These are phyloP conservation scores for Tamias sibiricus DNA, from an alignment of 2,113 vertebrate species.

Conservation along the genomic window DNA sequence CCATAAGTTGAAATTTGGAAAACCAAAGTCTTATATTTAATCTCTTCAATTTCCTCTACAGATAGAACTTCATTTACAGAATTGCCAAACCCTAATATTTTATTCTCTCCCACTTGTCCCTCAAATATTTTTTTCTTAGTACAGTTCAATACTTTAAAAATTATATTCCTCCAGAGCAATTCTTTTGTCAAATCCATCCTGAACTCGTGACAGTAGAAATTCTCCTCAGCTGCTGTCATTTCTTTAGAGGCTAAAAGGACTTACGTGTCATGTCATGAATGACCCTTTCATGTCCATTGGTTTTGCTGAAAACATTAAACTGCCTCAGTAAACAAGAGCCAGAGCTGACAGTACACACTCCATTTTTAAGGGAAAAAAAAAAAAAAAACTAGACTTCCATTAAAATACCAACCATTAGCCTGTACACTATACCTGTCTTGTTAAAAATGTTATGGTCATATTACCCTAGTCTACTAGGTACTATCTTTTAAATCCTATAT, in stretches of 20 bases:
- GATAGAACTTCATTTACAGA: neutral
- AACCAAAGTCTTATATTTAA: neutral
- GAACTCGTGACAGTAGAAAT: neutral
- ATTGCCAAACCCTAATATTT: slow-evolving; percentile 8
- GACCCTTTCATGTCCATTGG: neutral
- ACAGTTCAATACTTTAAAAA: slow-evolving; percentile 52
- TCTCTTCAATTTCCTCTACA: neutral
- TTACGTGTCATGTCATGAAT: neutral
- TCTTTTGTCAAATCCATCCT: slow-evolving; percentile 13
- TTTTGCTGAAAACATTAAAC: slow-evolving; percentile 47
- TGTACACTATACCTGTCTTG: neutral
- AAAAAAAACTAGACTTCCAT: neutral
- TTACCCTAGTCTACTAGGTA: neutral
- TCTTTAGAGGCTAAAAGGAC: slow-evolving; percentile 43
- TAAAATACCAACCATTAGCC: neutral
- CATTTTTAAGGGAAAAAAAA: neutral
- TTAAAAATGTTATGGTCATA: neutral
- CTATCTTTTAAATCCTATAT: neutral
- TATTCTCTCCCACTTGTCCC: neutral
- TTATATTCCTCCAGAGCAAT: slow-evolving; percentile 24
- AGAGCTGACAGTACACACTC: neutral
- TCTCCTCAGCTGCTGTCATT: neutral
- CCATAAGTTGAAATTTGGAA: neutral
- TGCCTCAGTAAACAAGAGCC: slow-evolving; percentile 26
- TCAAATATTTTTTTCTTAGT: slow-evolving; percentile 32